phyloP scores from a whole-genome alignment of 1,140 invertebrate genomes.

The Lucilia sericata region DNA sequence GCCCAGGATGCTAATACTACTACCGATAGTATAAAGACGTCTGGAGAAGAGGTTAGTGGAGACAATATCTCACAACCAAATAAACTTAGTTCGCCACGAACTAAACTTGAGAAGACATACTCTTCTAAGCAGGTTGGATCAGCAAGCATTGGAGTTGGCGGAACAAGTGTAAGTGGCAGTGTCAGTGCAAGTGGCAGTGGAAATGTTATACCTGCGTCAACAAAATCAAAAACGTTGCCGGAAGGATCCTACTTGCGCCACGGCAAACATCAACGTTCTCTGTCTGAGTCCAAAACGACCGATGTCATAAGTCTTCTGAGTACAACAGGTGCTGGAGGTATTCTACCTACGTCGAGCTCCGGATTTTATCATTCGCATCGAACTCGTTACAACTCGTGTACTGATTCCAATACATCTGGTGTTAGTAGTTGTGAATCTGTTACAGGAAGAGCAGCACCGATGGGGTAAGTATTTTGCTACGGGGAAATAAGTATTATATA shows the following conservation, averaged over 20 bases:
- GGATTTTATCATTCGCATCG: slow-evolving; percentile 56
- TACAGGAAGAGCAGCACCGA: slow-evolving; percentile 65
- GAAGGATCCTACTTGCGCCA: slow-evolving; percentile 57
- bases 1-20: slow-evolving; percentile 56
- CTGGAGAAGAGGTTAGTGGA: slow-evolving; percentile 51
- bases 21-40: slow-evolving; percentile 52
- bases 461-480: slow-evolving; percentile 47
- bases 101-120: slow-evolving; percentile 30
- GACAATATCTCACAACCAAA: slow-evolving; percentile 18
- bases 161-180: slow-evolving; percentile 10
- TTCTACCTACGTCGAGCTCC: slow-evolving; percentile 7
- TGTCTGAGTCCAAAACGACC: slow-evolving; percentile 76
- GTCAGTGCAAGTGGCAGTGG: background rate
- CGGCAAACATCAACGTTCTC: slow-evolving; percentile 71
- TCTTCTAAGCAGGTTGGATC: slow-evolving; percentile 20
- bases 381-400: slow-evolving; percentile 69
- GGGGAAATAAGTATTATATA: background rate
- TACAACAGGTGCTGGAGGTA: slow-evolving; percentile 36
- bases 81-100: slow-evolving; percentile 32
- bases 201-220: slow-evolving; percentile 34
- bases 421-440: slow-evolving; percentile 83
- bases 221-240: slow-evolving; percentile 62
- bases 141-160: background rate
- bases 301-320: slow-evolving; percentile 62
- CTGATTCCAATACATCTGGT: slow-evolving; percentile 83